phyloP scores from a whole-genome alignment of 1,140 invertebrate species.

The Bacillus rossius region DNA sequence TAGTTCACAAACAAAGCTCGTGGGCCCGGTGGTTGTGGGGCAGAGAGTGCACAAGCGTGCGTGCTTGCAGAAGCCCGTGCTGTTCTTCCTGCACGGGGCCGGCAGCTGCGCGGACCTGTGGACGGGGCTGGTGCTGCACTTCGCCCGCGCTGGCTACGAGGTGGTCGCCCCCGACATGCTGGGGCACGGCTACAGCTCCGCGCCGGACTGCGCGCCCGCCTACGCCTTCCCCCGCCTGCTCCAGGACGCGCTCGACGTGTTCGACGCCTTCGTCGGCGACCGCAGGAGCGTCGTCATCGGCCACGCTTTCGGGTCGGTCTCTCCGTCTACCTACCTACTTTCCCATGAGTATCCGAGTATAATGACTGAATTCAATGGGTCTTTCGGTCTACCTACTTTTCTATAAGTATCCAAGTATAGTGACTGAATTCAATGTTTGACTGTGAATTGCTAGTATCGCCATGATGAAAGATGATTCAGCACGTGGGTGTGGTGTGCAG shows the following conservation, averaged over 20 bases:
- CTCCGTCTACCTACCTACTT: neutral
- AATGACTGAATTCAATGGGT: too few species aligned
- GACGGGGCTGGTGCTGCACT: constrained; percentile 55
- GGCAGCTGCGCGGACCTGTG: constrained; percentile 65
- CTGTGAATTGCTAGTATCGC: too few species aligned
- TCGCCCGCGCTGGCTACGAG: constrained; percentile 56
- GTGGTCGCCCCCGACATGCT: constrained; percentile 64
- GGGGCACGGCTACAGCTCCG: constrained; percentile 64
- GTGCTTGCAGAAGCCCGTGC: constrained; percentile 46
- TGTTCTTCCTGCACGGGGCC: constrained; percentile 69
- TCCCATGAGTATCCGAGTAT: constrained; percentile 41
- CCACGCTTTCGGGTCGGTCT: constrained; percentile 56
- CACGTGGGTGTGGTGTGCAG: too few species aligned
- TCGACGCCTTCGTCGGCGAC: constrained; percentile 53
- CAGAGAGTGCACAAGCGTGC: too few species aligned
- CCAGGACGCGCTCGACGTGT: constrained; percentile 53
- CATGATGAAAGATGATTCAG: too few species aligned
- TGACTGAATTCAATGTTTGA: too few species aligned
- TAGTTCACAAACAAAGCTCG: too few species aligned
- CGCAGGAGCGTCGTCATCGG: constrained; percentile 48
- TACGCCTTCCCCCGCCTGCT: constrained; percentile 62
- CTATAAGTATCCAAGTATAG: too few species aligned
- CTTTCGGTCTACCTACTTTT: too few species aligned
- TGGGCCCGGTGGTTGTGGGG: too few species aligned
- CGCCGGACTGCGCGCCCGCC: constrained; percentile 48